These are phyloP conservation scores for Eurosta solidaginis DNA, from an alignment of 1,140 invertebrate genomes.

Conservation along the genomic window DNA sequence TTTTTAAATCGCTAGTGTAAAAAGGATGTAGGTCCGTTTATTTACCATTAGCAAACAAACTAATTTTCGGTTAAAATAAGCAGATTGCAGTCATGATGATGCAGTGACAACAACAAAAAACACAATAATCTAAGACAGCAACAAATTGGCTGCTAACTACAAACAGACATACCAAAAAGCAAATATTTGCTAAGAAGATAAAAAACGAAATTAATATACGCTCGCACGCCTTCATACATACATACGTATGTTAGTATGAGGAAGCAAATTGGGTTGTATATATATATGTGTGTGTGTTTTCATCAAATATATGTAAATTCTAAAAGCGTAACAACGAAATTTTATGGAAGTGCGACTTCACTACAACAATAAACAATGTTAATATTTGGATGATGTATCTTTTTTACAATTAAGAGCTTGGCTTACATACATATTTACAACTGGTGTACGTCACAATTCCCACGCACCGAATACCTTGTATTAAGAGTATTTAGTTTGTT, in stretches of 20 bases:
- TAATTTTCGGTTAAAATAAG: slow-evolving; percentile 27
- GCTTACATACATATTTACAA: not conserved
- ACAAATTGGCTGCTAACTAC: not conserved
- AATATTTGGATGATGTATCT: too few species aligned
- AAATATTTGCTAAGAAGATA: slow-evolving; percentile 12
- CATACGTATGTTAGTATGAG: not conserved
- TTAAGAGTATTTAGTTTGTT: too few species aligned
- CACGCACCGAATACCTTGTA: slow-evolving; percentile 5
- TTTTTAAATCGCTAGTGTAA: too few species aligned
- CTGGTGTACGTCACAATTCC: slow-evolving; percentile 14
- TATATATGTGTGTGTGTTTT: not conserved
- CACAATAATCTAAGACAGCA: not conserved
- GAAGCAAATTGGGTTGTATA: too few species aligned
- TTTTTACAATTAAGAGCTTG: not conserved
- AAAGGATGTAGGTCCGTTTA: not conserved
- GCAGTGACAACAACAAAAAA: not conserved
- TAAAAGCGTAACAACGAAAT: not conserved
- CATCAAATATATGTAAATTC: not conserved
- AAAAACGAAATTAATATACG: too few species aligned
- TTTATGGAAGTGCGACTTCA: slow-evolving; percentile 11
- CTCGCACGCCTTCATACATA: not conserved
- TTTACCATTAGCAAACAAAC: slow-evolving; percentile 4
- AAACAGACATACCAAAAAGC: too few species aligned
- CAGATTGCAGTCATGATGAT: not conserved
- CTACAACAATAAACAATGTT: not conserved